Base-by-base conservation (phyloP, 2,888 invertebrate species). In the Mesochorus sp. region DNA sequence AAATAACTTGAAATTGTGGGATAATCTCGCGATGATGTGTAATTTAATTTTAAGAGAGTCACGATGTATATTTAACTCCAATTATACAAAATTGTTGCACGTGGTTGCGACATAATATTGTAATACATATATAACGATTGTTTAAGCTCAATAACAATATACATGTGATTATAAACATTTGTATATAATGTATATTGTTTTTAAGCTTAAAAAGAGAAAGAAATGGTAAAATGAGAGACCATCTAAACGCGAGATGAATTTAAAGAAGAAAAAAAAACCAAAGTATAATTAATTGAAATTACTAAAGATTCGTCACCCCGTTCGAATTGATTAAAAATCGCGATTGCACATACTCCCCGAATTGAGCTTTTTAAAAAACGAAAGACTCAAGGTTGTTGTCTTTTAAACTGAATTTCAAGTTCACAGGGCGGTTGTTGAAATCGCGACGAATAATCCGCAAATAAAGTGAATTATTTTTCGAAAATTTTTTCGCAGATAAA, bases 121-220 rank as follows among this genome's bases (percentile, higher is more conserved):
- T 28, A 4, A 47, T 51, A n/a, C 57, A 59, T 14, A 55, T 12
- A 53, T 31, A 21, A 55, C 31, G 39, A 44, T 62, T 62, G 55
- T 57, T 66, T 64, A 44, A 26, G 47, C 55, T 66, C 26, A 64
- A 49, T 21, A 71, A 59, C 17, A 34, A 59, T 51, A 53, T 75
- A 31, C 39, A 8, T 10, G 44, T 26, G 39, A n/a, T n/a, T n/a
- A n/a, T n/a, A n/a, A n/a, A n/a, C n/a, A n/a, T n/a, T n/a, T n/a
- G n/a, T n/a, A n/a, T n/a, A n/a, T 57, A 10, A 42, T 5, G 17
- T 64, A 76, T 80, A 78, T 79, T 78, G 76, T 80, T 81, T 76
- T 81, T 76, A 79, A 66, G 67, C 77, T 68, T 68, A 70, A 76
- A 70, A 73, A 66, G 3, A 8, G 24, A 44, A 17, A 12, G 34